Percentiles rank a stretch among this genome's conserved stretches.
Conservation (phyloP, 2,797 vertebrate genomes). For the Takifugu rubripes region DNA sequence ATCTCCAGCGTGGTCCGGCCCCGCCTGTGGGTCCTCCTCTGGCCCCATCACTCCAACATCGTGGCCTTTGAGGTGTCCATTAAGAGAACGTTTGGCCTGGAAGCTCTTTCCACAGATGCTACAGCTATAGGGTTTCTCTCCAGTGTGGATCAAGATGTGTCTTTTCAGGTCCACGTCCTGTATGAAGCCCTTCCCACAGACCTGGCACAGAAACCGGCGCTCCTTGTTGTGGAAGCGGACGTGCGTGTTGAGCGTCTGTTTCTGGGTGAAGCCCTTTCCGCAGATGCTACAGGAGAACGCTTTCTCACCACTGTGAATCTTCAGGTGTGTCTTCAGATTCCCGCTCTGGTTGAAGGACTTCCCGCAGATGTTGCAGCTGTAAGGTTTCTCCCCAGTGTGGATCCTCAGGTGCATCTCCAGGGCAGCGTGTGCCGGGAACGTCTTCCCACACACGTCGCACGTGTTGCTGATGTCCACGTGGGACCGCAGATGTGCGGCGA, state of each 20-base stretch:
- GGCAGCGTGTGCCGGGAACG: constrained; percentile 30
- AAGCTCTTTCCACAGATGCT: constrained; percentile 50
- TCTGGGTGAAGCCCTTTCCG: constrained; percentile 62
- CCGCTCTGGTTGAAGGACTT: constrained; percentile 59
- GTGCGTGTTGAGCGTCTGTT: constrained; percentile 56
- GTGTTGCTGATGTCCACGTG: constrained; percentile 39
- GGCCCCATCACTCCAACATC: constrained; percentile 35
- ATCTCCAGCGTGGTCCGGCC: background rate
- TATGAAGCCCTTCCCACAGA: constrained; percentile 66
- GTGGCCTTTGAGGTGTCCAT: constrained; percentile 62
- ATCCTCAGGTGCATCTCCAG: constrained; percentile 57
- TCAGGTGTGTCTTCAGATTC: constrained; percentile 61
- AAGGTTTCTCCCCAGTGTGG: constrained; percentile 61
- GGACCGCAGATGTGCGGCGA: constrained; percentile 38
- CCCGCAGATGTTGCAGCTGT: constrained; percentile 43
- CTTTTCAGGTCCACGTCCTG: constrained; percentile 63
- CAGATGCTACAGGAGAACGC: constrained; percentile 54
- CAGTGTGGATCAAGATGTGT: constrained; percentile 62
- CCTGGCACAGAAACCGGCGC: constrained; percentile 55
- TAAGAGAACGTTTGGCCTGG: constrained; percentile 63
- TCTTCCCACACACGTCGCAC: constrained; percentile 56
- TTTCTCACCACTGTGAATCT: constrained; percentile 56
- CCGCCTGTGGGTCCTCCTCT: accelerated
- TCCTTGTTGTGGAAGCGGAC: constrained; percentile 66
- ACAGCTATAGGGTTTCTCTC: constrained; percentile 67